These are phyloP conservation scores for Papilio protenor DNA, from an alignment of 2,888 invertebrate species.

Conservation along the genomic window DNA sequence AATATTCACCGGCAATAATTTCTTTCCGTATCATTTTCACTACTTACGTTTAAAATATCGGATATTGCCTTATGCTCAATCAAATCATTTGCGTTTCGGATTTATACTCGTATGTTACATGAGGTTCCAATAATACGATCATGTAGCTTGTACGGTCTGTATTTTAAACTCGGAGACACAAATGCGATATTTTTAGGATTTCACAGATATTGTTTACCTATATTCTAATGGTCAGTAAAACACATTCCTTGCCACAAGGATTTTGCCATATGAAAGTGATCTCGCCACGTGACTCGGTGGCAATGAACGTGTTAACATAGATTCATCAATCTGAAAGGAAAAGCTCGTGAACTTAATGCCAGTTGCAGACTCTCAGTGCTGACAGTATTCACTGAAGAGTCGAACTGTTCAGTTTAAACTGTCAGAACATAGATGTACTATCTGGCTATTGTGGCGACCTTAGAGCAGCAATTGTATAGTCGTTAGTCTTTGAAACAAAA, in stretches of 20 bases:
- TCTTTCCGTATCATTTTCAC: no score
- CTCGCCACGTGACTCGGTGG: neutral
- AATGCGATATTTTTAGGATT: no score
- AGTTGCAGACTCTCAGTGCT: no score
- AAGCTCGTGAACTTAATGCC: neutral
- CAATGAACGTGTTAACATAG: neutral
- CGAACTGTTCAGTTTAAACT: neutral
- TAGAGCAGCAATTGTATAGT: neutral
- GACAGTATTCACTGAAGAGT: no score
- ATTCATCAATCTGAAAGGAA: neutral
- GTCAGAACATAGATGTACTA: neutral
- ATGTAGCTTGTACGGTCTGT: no score
- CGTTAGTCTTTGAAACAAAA: slow-evolving; percentile 21
- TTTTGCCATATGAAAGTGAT: neutral
- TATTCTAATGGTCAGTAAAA: neutral
- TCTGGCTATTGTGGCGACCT: neutral
- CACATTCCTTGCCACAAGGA: neutral
- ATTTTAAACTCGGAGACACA: neutral
- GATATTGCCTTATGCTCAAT: no score
- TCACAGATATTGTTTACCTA: no score
- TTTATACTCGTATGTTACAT: no score
- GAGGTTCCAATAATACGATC: no score
- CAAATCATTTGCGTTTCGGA: no score
- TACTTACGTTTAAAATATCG: no score
- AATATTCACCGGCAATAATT: no score